Evolutionary conservation across 2,113 vertebrate genomes (phyloP), one percentile per base, ranked within the genome.

Genomic region (Prionailurus viverrinus): DNA sequence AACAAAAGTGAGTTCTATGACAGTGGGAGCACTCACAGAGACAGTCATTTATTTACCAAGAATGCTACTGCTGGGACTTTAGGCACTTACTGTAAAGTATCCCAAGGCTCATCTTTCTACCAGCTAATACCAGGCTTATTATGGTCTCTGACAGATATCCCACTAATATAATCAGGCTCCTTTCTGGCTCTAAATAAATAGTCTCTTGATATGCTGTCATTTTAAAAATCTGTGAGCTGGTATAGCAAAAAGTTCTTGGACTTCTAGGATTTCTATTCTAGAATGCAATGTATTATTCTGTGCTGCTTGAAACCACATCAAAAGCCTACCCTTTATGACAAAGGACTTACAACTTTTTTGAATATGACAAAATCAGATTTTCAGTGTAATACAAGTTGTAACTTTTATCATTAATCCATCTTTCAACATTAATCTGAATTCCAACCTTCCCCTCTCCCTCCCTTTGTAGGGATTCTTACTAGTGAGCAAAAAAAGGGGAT

Each of bases 331-430:
- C n/a, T 36, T 23, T 73, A 41, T 90, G 58, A 86, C 80, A 94
- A 88, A 74, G 12, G 4, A 87, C 92, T 10, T 90, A 13, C 74
- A 89, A 66, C 39, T 23, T 85, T 69, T 87, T 61, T 90, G 7
- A 41, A 13, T 68, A 12, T 69, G 55, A 63, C 63, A 89, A 97
- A 88, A 94, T 65, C 29, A 83, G 39, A 94, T 90, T 80, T 95
- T 80, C 41, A 83, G 41, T 36, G 55, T 74, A 25, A 83, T 18
- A 68, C 18, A 65, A 93, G 15, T 19, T 84, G 27, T 36, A 88
- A 45, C 19, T 87, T 80, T 71, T 51, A 1, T 73, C 61, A 91
- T 68, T n/a, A 91, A 78, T 61, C 53, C n/a, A 94, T 31, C 53
- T 18, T 78, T 92, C 68, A 69, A 92, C 29, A 94, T 23, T 68